Evolutionary conservation across 2,113 vertebrate genomes (phyloP).

Genomic region (Eclectus roratus): DNA sequence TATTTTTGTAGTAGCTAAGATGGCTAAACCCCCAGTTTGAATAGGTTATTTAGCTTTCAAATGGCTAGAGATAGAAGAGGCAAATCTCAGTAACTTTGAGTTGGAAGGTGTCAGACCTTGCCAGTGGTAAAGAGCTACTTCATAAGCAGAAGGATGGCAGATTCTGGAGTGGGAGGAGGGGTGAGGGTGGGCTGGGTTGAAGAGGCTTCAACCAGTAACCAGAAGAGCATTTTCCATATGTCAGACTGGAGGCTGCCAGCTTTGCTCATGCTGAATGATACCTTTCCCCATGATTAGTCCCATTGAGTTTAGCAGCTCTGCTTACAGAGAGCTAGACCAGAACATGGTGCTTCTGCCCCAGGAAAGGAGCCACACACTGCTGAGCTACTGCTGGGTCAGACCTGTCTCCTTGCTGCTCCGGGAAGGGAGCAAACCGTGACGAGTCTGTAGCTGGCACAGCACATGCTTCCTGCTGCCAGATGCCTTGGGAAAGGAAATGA

Average conservation of each 20-base stretch:
- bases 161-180: not conserved
- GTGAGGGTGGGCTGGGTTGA: not conserved
- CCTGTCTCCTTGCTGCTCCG: conserved; percentile 30
- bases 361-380: conserved; percentile 41
- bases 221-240: conserved; percentile 55
- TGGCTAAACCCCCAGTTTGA: not conserved
- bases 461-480: conserved; percentile 40
- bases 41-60: not conserved
- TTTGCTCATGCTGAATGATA: conserved; percentile 36
- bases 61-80: not conserved
- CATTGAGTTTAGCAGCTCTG: conserved; percentile 24
- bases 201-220: not conserved
- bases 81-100: not conserved
- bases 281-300: conserved; percentile 48
- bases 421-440: conserved; percentile 23
- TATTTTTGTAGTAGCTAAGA: not conserved
- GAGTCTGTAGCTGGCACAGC: conserved; percentile 38
- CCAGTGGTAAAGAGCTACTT: not conserved
- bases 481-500: conserved; percentile 60
- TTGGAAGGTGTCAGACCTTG: not conserved
- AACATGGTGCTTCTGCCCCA: not conserved
- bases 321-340: not conserved
- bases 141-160: not conserved
- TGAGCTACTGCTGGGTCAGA: not conserved
- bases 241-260: conserved; percentile 41